Evolutionary conservation across 2,888 invertebrate genomes (phyloP).

Genomic region (Nemurella pictetii): DNA sequence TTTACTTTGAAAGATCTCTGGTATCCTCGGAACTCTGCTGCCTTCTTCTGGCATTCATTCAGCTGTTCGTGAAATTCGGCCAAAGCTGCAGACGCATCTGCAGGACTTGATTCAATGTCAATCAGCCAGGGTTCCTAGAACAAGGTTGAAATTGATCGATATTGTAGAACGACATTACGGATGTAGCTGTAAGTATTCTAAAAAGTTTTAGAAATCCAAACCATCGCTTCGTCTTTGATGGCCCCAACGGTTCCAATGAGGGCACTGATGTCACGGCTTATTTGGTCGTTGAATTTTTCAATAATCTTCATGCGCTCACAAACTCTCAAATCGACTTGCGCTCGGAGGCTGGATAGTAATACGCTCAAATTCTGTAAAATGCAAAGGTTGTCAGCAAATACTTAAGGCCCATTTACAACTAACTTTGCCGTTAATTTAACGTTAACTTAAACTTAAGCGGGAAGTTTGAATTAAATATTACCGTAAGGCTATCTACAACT

Average conservation of each 20-base stretch:
- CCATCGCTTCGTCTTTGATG: slow-evolving; percentile 69
- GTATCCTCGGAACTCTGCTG: slow-evolving; percentile 75
- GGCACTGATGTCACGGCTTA: slow-evolving; percentile 76
- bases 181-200: background rate
- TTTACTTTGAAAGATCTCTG: slow-evolving; percentile 82
- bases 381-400: slow-evolving; percentile 53
- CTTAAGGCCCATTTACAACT: too few relatives aligned
- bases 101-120: slow-evolving; percentile 70
- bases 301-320: slow-evolving; percentile 71
- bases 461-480: too few relatives aligned
- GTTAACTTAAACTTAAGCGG: too few relatives aligned
- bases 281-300: slow-evolving; percentile 68
- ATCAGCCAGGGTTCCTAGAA: slow-evolving; percentile 73
- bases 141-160: background rate
- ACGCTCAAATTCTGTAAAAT: slow-evolving; percentile 60
- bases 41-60: slow-evolving; percentile 64
- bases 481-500: too few relatives aligned
- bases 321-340: slow-evolving; percentile 69
- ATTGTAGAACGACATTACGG: background rate
- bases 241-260: slow-evolving; percentile 73
- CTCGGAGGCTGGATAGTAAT: slow-evolving; percentile 64
- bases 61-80: slow-evolving; percentile 66
- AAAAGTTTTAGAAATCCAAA: background rate
- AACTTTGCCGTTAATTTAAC: too few relatives aligned
- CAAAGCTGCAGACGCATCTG: slow-evolving; percentile 66